phyloP scores from a whole-genome alignment of 2,113 vertebrate species.

The Madoqua kirkii region DNA sequence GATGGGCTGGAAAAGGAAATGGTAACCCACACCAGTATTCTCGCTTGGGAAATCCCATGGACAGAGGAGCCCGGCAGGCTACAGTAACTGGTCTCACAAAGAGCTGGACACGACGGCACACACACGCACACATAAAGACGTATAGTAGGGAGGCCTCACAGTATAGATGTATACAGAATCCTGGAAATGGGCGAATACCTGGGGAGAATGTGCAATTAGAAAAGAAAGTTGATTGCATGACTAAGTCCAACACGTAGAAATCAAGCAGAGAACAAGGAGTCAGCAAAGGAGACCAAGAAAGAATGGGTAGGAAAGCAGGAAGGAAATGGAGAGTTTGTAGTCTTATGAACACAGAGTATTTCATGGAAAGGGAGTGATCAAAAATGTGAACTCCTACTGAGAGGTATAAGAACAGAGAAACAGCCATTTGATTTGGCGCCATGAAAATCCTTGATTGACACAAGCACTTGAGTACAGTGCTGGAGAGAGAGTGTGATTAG shows the following conservation, averaged over 20 bases:
- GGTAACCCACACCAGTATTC: not conserved
- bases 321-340: not conserved
- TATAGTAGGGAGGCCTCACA: not conserved
- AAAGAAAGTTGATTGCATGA: not conserved
- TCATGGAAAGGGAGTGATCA: not conserved
- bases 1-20: not conserved
- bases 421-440: not conserved
- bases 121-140: not conserved
- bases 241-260: not conserved
- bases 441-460: not conserved
- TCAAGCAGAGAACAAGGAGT: not conserved
- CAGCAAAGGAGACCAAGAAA: not conserved
- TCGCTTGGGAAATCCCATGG: not conserved
- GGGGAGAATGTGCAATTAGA: not conserved
- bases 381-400: not conserved
- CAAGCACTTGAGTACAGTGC: not conserved
- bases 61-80: not conserved
- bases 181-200: not conserved
- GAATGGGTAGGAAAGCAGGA: not conserved
- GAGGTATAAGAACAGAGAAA: not conserved
- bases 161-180: not conserved
- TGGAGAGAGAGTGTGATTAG: not conserved
- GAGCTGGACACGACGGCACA: accelerated
- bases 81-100: not conserved
- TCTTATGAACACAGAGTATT: not conserved